Conservation (phyloP, 2,888 invertebrate species). For the Balanococcus diminutus region DNA sequence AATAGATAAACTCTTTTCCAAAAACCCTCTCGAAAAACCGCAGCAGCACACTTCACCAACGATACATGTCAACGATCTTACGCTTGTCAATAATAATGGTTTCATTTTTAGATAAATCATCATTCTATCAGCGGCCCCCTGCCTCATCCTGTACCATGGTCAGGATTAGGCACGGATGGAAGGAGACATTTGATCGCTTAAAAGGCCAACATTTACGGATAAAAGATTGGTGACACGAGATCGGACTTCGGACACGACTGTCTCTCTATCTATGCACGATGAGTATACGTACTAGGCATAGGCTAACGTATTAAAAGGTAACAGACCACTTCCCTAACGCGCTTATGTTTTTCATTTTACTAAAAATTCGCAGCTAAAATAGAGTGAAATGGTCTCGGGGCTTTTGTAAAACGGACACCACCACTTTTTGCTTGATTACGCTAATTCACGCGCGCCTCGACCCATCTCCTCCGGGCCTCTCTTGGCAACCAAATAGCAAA, state of each 20-base stretch:
- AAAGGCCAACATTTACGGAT: slow-evolving; percentile 49
- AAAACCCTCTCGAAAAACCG: background rate
- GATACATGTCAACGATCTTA: slow-evolving; percentile 26
- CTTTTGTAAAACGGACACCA: slow-evolving; percentile 2
- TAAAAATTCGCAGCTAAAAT: slow-evolving; percentile 18
- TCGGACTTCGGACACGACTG: slow-evolving; percentile 34
- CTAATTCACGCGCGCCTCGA: slow-evolving; percentile 19
- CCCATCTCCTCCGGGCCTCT: background rate
- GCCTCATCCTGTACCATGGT: background rate
- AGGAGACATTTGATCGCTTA: slow-evolving; percentile 52
- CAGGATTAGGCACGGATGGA: slow-evolving; percentile 47
- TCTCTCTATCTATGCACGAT: background rate
- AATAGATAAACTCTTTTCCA: background rate
- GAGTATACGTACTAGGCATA: background rate
- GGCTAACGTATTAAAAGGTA: slow-evolving; percentile 16
- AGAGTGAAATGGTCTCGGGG: background rate
- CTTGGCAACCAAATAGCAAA: no score
- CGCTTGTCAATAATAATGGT: slow-evolving; percentile 43
- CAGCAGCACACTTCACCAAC: background rate
- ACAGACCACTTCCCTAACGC: slow-evolving; percentile 43
- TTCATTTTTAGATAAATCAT: slow-evolving; percentile 26
- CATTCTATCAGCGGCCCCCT: background rate
- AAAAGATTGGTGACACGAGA: slow-evolving; percentile 51
- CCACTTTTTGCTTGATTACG: slow-evolving; percentile 40
- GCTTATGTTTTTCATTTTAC: slow-evolving; percentile 30